Percentiles rank a stretch among this genome's conserved stretches.
Evolutionary conservation across 2,113 vertebrate genomes (phyloP).

Genomic region (Cryptoleucopteryx plumbea): DNA sequence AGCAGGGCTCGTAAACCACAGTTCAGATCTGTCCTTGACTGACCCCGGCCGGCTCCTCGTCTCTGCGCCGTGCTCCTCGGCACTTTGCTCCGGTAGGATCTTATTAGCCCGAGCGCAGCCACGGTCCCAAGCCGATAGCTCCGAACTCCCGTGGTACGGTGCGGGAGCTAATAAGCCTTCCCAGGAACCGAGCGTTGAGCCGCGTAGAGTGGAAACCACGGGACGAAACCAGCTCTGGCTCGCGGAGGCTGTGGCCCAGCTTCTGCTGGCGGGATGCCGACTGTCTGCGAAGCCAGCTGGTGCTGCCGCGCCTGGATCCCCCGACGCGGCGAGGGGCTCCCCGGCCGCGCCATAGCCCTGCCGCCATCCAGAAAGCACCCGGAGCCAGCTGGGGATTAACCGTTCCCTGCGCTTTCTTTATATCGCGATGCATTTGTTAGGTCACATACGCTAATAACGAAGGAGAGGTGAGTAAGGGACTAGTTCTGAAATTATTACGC

Average conservation of each 20-base stretch:
- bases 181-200: rapidly evolving
- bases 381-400: background rate
- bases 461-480: too few relatives aligned
- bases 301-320: background rate
- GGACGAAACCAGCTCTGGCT: background rate
- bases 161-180: background rate
- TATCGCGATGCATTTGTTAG: rapidly evolving
- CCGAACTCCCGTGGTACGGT: rapidly evolving
- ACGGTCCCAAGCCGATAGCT: rapidly evolving
- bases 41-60: background rate
- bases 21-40: background rate
- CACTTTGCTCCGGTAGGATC: background rate
- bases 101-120: rapidly evolving
- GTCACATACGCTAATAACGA: rapidly evolving
- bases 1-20: background rate
- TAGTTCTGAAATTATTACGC: background rate
- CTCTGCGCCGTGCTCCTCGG: rapidly evolving
- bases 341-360: rapidly evolving
- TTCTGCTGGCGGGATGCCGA: rapidly evolving
- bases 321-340: background rate
- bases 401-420: rapidly evolving
- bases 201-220: rapidly evolving
- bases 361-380: background rate
- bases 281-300: constrained; percentile 5
- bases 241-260: rapidly evolving